These are phyloP conservation scores for Conops quadrifasciatus DNA, from an alignment of 2,888 invertebrate genomes.

Conservation along the genomic window DNA sequence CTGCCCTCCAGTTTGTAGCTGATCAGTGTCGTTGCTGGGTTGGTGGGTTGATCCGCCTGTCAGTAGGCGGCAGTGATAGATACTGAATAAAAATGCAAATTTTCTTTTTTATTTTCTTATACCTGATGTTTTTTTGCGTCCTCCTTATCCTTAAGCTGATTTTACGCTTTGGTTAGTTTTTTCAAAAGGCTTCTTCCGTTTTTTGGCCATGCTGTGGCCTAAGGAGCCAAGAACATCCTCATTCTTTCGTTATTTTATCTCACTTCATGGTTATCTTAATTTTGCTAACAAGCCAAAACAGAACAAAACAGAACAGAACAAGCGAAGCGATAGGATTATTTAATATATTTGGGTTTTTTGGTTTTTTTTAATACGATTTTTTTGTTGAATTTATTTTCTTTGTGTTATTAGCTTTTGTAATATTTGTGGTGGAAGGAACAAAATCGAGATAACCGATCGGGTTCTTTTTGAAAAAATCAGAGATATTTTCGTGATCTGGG, in stretches of 20 bases:
- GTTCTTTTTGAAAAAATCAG: too few species aligned
- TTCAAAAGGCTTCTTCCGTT: neutral
- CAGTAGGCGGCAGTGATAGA: constrained; percentile 32
- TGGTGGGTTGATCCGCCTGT: constrained; percentile 26
- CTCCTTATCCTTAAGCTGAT: constrained; percentile 51
- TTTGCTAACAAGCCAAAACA: constrained; percentile 1
- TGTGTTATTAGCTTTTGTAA: too few species aligned
- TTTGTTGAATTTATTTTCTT: too few species aligned
- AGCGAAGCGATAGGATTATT: too few species aligned
- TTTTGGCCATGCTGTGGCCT: neutral
- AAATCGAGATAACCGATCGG: too few species aligned
- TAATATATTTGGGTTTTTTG: too few species aligned
- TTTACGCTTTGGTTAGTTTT: constrained; percentile 39
- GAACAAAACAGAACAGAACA: too few species aligned
- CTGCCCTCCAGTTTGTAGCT: constrained; percentile 34
- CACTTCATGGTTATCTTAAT: neutral
- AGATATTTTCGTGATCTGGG: too few species aligned
- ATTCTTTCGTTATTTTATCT: neutral
- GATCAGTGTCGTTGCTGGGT: constrained; percentile 22
- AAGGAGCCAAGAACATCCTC: constrained; percentile 2
- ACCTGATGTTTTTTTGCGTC: neutral
- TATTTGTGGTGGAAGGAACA: too few species aligned
- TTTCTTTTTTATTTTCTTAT: constrained; percentile 9
- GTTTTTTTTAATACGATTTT: too few species aligned
- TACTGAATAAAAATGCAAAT: constrained; percentile 44